Base-by-base conservation (phyloP, 2,888 invertebrate genomes). In the Leptodirus hochenwartii region DNA sequence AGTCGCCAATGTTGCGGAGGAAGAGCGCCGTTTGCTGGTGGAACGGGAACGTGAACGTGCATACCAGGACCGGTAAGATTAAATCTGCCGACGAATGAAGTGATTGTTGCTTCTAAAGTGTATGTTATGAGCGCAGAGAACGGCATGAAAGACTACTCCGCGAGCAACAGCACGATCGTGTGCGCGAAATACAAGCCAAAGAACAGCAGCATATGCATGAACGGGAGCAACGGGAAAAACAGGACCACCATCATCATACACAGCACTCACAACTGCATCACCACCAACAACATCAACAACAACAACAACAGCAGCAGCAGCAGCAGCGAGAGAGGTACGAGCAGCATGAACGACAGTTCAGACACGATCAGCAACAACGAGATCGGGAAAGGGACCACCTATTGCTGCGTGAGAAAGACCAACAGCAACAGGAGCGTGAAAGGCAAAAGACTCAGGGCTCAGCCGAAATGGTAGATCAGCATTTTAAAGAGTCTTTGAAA, bases 401-500 rank as follows among this genome's bases (percentile, higher is more conserved):
- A n/a, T n/a, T n/a, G n/a, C n/a, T n/a, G n/a, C 41, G 53, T 42
- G 46, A 47, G 41, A 51, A 54, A 64, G 50, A 57, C 50, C 64
- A 72, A 57, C 59, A 66, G 40, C 67, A 69, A 52, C 54, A 56
- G 32, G 66, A 39, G 60, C 44, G 51, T 41, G 46, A 46, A 40
- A 39, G 51, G 34, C 43, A 53, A 46, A 53, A 54, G 65, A 55
- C 62, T 47, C 66, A 75, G 56, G 61, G 69, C 39, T 66, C 68
- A 31, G 66, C 70, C 42, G 66, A 68, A 44, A 73, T 79, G 38
- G 78, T 88, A 34, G 73, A 82, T 45, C 78, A 84, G 56, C 88
- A 88, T 59, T 88, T 88, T 56, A 81, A 81, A 49, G 84, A 85
- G 61, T 84, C 85, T 39, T 64, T 87, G 36, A 65, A 77, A 50